A percentile compares a stretch with the other conserved stretches of the same genome.
Evolutionary conservation across 2,888 invertebrate genomes (phyloP).

Genomic region (Kuschelorhynchus macadamiae): DNA sequence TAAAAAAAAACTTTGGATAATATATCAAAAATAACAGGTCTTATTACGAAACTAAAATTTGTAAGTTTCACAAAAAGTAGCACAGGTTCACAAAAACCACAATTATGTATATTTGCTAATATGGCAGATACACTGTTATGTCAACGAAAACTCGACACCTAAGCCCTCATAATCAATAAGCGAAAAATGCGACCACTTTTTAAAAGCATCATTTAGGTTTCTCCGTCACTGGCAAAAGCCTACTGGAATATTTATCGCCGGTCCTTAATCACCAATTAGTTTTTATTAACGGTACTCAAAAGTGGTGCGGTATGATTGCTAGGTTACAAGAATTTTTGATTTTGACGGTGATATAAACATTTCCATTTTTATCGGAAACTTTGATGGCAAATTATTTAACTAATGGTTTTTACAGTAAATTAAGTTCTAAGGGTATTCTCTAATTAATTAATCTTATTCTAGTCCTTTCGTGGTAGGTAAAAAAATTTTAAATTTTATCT

Average conservation of each 20-base stretch:
- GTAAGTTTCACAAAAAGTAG: too few relatives aligned
- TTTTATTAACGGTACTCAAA: constrained; percentile 17
- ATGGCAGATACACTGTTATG: neutral
- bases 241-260: neutral
- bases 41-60: too few relatives aligned
- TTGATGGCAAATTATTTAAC: constrained; percentile 22
- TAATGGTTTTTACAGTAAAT: constrained; percentile 12
- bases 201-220: too few relatives aligned
- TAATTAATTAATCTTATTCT: constrained; percentile 10
- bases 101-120: too few relatives aligned
- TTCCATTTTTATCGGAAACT: neutral
- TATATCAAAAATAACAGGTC: too few relatives aligned
- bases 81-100: too few relatives aligned
- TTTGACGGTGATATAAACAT: constrained; percentile 7
- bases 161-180: too few relatives aligned
- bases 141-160: neutral
- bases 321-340: constrained; percentile 7
- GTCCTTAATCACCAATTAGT: constrained; percentile 5
- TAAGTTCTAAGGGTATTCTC: constrained; percentile 10
- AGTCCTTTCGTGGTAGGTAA: constrained; percentile 4
- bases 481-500: too few relatives aligned
- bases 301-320: constrained; percentile 20
- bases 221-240: constrained; percentile 1
- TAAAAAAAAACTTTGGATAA: too few relatives aligned
- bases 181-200: too few relatives aligned